Evolutionary conservation across 1,140 invertebrate species (phyloP).

Genomic region (Tachypleus tridentatus): DNA sequence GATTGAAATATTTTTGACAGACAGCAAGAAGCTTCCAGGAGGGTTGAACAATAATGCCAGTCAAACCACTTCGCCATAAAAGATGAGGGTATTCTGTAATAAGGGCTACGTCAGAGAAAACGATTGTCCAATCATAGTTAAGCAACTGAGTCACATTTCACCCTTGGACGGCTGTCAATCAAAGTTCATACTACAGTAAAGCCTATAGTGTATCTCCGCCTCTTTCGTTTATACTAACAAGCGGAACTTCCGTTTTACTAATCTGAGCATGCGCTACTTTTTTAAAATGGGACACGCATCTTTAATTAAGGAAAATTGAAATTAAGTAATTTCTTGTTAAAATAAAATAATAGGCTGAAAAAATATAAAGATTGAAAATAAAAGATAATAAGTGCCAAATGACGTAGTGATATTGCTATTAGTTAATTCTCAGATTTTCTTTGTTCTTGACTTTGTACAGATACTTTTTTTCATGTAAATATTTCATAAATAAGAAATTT

Average conservation of each 20-base stretch:
- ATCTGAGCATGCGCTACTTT: too few species aligned
- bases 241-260: slow-evolving; percentile 21
- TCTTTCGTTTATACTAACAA: slow-evolving; percentile 18
- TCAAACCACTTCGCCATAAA: slow-evolving; percentile 31
- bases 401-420: too few species aligned
- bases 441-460: too few species aligned
- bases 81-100: slow-evolving; percentile 23
- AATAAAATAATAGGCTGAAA: too few species aligned
- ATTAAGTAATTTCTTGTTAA: too few species aligned
- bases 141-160: slow-evolving; percentile 1
- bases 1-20: slow-evolving; percentile 28
- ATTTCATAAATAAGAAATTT: too few species aligned
- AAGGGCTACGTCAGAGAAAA: slow-evolving; percentile 16
- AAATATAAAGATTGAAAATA: too few species aligned
- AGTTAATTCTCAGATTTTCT: too few species aligned
- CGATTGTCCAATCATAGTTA: slow-evolving; percentile 11
- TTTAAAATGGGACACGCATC: too few species aligned
- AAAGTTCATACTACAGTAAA: slow-evolving; percentile 13
- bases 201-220: slow-evolving; percentile 14
- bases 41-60: slow-evolving; percentile 30
- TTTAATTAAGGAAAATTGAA: too few species aligned
- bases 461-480: too few species aligned
- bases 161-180: slow-evolving; percentile 23
- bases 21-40: slow-evolving; percentile 26
- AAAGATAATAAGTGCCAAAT: too few species aligned